Conservation (phyloP, 2,888 invertebrate genomes). For the Carpatolechia fugitivella region DNA sequence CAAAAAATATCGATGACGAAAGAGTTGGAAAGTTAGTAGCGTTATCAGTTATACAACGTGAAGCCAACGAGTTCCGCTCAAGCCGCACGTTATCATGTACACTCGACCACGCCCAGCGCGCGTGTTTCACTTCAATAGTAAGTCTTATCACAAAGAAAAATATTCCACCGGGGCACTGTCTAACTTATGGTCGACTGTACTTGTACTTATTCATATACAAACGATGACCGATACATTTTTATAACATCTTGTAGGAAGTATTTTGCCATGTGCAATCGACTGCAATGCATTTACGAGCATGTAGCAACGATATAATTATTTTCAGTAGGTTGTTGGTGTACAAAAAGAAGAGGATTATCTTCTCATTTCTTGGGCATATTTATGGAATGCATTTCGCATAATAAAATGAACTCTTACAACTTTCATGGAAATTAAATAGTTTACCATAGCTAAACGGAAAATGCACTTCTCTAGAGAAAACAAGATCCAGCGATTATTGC, state of each 20-base stretch:
- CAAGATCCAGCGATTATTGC: too few species aligned
- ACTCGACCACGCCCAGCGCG: background rate
- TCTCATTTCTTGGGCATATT: too few species aligned
- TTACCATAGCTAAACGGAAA: too few species aligned
- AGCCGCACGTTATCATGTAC: constrained; percentile 22
- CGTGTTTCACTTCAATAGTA: background rate
- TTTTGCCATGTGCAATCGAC: background rate
- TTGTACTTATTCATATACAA: background rate
- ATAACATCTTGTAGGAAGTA: background rate
- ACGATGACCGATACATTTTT: too few species aligned
- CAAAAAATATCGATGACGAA: constrained; percentile 3
- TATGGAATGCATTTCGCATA: too few species aligned
- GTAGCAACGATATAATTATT: too few species aligned
- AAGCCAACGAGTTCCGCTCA: constrained; percentile 22
- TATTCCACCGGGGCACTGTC: background rate
- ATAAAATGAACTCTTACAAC: too few species aligned
- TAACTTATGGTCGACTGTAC: background rate
- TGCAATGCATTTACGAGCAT: too few species aligned
- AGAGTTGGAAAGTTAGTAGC: constrained; percentile 8
- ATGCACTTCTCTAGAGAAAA: too few species aligned
- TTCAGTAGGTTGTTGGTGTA: too few species aligned
- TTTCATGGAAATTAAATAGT: too few species aligned
- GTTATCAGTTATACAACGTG: constrained; percentile 15
- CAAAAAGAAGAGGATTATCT: too few species aligned
- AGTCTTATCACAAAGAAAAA: background rate